Evolutionary conservation across 53 echinoderm and acorn worm genomes (phyloP), one percentile per base, ranked within the genome.

Genomic region (Echinometra lucunter): DNA sequence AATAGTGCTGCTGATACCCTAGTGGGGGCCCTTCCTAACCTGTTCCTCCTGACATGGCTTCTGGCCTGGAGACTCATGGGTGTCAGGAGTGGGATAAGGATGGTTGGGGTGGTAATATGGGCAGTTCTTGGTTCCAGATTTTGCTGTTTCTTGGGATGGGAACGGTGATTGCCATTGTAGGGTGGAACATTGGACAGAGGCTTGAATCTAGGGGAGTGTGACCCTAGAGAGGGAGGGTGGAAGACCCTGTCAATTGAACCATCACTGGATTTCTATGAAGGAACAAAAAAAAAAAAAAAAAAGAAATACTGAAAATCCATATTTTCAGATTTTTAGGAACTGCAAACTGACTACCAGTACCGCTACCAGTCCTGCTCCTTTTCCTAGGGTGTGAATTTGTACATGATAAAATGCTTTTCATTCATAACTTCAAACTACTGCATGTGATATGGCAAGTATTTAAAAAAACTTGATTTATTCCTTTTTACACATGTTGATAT

Each of bases 221-320:
- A 83, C 5, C 85, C 85, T 45, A 94, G 85, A 12, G 81, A 57
- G 19, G 94, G 58, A 45, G 66, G 28, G 17, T 94, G 94, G 85
- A 94, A 94, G 66, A 94, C 94, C 27, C 85, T 87, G 15, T 94
- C 94, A 1, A 42, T n/a, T 0, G 82, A 60, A 42, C 85, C 94
- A 42, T 85, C 87, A 44, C 94, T 18, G 11, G 94, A 10, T 30
- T 85, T 94, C 83, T 94, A 87, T n/a, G 81, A 45, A 19, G 19
- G 40, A 25, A 44, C 44, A 92, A 28, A 72, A 74, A 0, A 88
- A 11, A 47, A 53, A 18, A 37, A 34, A 4, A 19, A 42, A 75
- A 34, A 32, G 2, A n/a, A n/a, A n/a, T n/a, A n/a, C n/a, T n/a
- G n/a, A n/a, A n/a, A n/a, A n/a, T n/a, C n/a, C n/a, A 32, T 19